Base-by-base conservation (phyloP, 2,797 vertebrate species). In the Vireo griseus region DNA sequence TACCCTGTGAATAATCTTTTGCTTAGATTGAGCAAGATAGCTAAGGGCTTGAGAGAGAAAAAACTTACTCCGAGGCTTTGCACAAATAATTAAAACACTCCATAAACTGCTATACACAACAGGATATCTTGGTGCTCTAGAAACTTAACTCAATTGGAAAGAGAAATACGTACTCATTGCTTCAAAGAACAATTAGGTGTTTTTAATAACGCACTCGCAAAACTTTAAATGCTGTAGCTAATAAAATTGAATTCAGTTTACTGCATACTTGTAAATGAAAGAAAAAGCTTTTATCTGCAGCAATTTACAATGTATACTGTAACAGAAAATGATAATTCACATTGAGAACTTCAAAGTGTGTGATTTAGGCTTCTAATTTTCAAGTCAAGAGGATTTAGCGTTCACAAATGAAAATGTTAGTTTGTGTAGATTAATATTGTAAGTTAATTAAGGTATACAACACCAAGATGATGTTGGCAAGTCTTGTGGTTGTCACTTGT, bases 181-280 rank as follows among this genome's bases (percentile, higher is more conserved):
- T 77, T 96, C 62, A 75, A 82, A 88, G 68, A 87, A 86, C 65
- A 78, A 42, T 83, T 94, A 84, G 28, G 21, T 69, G 47, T 65
- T 89, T 86, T 86, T 94, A 90, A 88, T 94, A 95, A 95, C 1
- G 3, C 26, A 18, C 47, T 86, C 11, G 2, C 45, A 78, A 89
- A 91, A 94, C 63, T 92, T 92, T 78, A 69, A 54, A 45, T 54
- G 59, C 55, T 84, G 10, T 47, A 94, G 71, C 73, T 96, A 95
- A 96, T 96, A 91, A 94, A 95, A 94, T 58, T 16, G 57, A 72
- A 78, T 92, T 92, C 92, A 83, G 35, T 94, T 89, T 81, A 57
- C 73, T 65, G 75, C 84, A 61, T 73, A 63, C 48, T 62, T 78
- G 52, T 92, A 91, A 92, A 45, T 75, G 50, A 57, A 84, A 88